Percentiles rank a stretch among this genome's conserved stretches.
Evolutionary conservation across 2,113 vertebrate species (phyloP).

Genomic region (Maccullochella peelii): DNA sequence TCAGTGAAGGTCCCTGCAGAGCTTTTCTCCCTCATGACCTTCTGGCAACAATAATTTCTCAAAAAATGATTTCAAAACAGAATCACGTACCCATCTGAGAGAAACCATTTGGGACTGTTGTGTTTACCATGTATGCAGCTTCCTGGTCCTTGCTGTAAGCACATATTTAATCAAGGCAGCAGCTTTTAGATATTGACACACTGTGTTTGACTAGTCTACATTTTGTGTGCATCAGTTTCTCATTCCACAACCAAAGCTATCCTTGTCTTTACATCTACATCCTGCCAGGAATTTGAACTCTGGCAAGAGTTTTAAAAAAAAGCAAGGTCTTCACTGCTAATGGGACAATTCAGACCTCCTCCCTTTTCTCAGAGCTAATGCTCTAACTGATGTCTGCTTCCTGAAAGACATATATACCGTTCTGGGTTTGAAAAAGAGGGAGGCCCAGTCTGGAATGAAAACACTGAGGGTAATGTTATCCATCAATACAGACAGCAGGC

Average conservation of each 20-base stretch:
- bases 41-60: conserved; percentile 12
- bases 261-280: conserved; percentile 41
- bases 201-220: conserved; percentile 42
- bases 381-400: conserved; percentile 19
- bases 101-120: conserved; percentile 28
- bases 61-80: not conserved
- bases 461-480: conserved; percentile 36
- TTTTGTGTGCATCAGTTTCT: conserved; percentile 39
- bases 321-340: conserved; percentile 29
- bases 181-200: conserved; percentile 36
- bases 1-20: conserved; percentile 42
- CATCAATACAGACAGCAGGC: conserved; percentile 34
- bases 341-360: conserved; percentile 27
- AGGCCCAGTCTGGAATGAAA: conserved; percentile 47
- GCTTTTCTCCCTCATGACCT: conserved; percentile 22
- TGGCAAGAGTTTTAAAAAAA: conserved; percentile 37
- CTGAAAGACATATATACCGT: conserved; percentile 20
- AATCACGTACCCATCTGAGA: not conserved
- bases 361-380: conserved; percentile 17
- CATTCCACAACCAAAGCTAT: conserved; percentile 26
- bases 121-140: conserved; percentile 46
- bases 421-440: conserved; percentile 36
- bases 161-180: conserved; percentile 44
- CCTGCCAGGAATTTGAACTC: conserved; percentile 57
- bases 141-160: conserved; percentile 28